phyloP scores from a whole-genome alignment of 2,888 invertebrate genomes.

The Hedya salicella region DNA sequence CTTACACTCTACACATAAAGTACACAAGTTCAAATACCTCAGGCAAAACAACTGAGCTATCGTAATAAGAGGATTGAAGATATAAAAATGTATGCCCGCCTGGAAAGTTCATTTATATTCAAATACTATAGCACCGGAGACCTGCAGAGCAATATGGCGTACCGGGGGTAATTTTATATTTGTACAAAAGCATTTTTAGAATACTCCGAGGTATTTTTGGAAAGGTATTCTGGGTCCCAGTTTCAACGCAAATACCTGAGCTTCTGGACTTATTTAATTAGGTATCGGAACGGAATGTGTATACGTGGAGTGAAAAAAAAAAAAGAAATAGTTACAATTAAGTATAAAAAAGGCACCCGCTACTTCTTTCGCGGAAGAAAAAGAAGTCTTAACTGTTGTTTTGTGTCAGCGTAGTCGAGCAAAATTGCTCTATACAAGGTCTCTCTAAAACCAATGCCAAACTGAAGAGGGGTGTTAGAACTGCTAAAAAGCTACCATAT shows the following conservation, averaged over 20 bases:
- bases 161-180: constrained; percentile 43
- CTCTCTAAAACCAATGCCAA: too few species aligned
- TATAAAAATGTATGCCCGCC: constrained; percentile 42
- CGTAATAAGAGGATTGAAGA: constrained; percentile 41
- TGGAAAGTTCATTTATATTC: constrained; percentile 52
- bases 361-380: too few species aligned
- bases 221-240: constrained; percentile 15
- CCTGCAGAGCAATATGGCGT: constrained; percentile 43
- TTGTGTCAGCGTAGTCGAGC: too few species aligned
- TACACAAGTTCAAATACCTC: constrained; percentile 17
- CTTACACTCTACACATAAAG: constrained; percentile 8
- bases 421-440: too few species aligned
- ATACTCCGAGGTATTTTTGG: constrained; percentile 27
- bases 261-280: constrained; percentile 17
- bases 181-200: constrained; percentile 43
- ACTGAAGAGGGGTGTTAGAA: too few species aligned
- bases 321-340: not conserved
- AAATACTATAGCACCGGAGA: constrained; percentile 47
- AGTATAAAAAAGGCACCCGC: too few species aligned
- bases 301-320: not conserved
- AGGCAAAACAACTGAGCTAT: constrained; percentile 41
- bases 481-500: too few species aligned
- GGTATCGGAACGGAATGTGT: not conserved
- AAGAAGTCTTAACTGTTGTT: too few species aligned
- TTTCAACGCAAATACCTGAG: constrained; percentile 5